These are phyloP conservation scores for Aphelinus certus DNA, from an alignment of 1,140 invertebrate genomes.

Conservation along the genomic window DNA sequence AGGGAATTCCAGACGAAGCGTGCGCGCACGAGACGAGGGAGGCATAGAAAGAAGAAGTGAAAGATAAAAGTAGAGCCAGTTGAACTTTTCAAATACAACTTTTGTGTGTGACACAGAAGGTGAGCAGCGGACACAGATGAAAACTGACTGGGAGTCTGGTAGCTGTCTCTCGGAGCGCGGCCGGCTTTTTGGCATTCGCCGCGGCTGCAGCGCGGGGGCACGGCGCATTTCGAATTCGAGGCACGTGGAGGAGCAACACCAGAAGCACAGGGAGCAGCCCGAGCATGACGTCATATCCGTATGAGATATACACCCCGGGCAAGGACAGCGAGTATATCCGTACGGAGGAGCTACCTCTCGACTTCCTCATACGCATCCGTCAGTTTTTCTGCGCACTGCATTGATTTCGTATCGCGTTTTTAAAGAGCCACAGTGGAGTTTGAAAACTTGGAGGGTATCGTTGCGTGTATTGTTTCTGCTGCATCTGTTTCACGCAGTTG, in stretches of 20 bases:
- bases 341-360: neutral
- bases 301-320: neutral
- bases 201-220: neutral
- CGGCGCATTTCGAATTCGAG: neutral
- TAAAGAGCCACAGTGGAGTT: constrained; percentile 43
- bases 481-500: constrained; percentile 35
- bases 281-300: constrained; percentile 6
- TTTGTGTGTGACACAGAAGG: neutral
- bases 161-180: neutral
- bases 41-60: no score
- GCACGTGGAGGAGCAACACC: neutral
- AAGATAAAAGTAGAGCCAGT: neutral
- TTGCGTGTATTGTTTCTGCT: constrained; percentile 27
- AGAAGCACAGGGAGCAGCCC: neutral
- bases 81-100: constrained; percentile 9
- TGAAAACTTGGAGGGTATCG: constrained; percentile 49
- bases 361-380: neutral
- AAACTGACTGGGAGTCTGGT: neutral
- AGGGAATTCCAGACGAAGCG: neutral
- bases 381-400: constrained; percentile 29
- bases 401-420: constrained; percentile 54
- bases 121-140: neutral
- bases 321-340: neutral
- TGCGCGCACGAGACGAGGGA: neutral
- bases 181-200: constrained; percentile 1